Percentiles rank a stretch among this genome's conserved stretches.
Evolutionary conservation across 2,888 invertebrate species (phyloP).

Genomic region (Choristoneura rosaceana): DNA sequence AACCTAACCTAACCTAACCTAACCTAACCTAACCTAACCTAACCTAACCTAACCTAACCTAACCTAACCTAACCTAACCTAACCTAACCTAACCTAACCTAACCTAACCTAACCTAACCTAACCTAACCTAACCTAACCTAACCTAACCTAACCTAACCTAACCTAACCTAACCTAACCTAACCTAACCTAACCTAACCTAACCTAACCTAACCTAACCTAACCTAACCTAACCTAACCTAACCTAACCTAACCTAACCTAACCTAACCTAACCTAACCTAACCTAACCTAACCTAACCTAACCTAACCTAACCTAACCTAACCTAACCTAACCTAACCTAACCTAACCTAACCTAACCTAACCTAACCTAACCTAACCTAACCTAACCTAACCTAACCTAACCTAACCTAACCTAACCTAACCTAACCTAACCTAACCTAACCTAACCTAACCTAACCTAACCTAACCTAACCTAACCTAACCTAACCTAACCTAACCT

Average conservation of each 20-base stretch:
- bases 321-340: slow-evolving; percentile 46
- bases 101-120: slow-evolving; percentile 49
- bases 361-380: slow-evolving; percentile 44
- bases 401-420: slow-evolving; percentile 45
- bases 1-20: slow-evolving; percentile 45
- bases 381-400: slow-evolving; percentile 46
- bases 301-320: slow-evolving; percentile 49
- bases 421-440: slow-evolving; percentile 48
- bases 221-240: slow-evolving; percentile 50
- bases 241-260: slow-evolving; percentile 51
- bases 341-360: slow-evolving; percentile 45
- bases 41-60: slow-evolving; percentile 48
- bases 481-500: slow-evolving; percentile 40
- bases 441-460: slow-evolving; percentile 47
- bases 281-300: slow-evolving; percentile 46
- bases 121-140: slow-evolving; percentile 53
- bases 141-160: slow-evolving; percentile 53
- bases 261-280: slow-evolving; percentile 47
- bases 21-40: slow-evolving; percentile 47
- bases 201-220: slow-evolving; percentile 49
- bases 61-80: slow-evolving; percentile 52
- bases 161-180: slow-evolving; percentile 53
- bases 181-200: slow-evolving; percentile 48
- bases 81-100: slow-evolving; percentile 51
- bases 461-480: slow-evolving; percentile 44